Evolutionary conservation across 2,888 invertebrate species (phyloP).

Genomic region (Tenodera sinensis): DNA sequence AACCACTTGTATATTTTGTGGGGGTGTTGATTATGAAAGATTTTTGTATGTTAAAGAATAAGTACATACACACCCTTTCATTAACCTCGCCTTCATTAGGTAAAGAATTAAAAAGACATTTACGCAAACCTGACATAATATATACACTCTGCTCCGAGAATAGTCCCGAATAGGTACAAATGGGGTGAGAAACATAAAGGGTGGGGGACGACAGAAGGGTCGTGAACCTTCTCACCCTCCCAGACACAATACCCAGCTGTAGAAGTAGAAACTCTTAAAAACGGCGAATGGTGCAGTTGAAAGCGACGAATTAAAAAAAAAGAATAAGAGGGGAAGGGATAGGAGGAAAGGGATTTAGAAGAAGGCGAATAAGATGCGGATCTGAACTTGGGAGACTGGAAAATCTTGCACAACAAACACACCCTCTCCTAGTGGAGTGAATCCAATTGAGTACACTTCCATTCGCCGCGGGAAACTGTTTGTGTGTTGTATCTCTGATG

Average conservation of each 20-base stretch:
- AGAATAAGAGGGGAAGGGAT: neutral
- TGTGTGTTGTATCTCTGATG: neutral
- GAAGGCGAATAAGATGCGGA: neutral
- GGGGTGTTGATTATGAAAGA: neutral
- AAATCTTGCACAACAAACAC: slow-evolving; percentile 4
- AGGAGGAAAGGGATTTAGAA: neutral
- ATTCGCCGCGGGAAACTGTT: neutral
- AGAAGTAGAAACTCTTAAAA: neutral
- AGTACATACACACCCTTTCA: neutral
- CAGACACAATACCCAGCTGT: neutral
- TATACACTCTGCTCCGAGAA: neutral
- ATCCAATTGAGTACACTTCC: neutral
- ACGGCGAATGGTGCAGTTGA: neutral
- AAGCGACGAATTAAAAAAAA: neutral
- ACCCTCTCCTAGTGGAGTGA: neutral
- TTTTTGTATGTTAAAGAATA: neutral
- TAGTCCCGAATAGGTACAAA: neutral
- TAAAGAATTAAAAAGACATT: neutral
- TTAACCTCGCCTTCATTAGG: neutral
- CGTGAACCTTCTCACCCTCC: neutral
- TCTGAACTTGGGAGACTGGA: neutral
- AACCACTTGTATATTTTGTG: neutral
- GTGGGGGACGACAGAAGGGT: neutral
- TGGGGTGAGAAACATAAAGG: neutral
- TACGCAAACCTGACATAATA: neutral